A percentile compares a stretch with the other conserved stretches of the same genome.
These are phyloP conservation scores for Gila robusta DNA, from an alignment of 2,797 vertebrate species.

Conservation along the genomic window DNA sequence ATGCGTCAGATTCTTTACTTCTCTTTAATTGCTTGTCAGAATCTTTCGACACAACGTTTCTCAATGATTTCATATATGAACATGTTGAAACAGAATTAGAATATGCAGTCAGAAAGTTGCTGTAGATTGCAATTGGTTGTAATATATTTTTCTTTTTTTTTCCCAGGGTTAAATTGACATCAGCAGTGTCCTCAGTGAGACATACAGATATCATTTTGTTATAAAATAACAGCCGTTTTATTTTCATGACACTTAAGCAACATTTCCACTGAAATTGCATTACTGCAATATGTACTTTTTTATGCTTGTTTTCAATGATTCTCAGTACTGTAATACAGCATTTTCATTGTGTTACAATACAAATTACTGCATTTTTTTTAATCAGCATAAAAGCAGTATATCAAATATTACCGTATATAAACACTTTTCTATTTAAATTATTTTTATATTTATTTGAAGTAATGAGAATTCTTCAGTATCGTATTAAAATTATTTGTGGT, in stretches of 20 bases:
- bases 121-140: neutral
- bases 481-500: neutral
- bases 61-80: slow-evolving; percentile 48
- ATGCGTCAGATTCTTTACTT: slow-evolving; percentile 66
- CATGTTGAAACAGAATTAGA: neutral
- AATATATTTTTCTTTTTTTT: neutral
- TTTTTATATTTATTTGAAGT: neutral
- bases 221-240: neutral
- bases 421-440: no score
- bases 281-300: neutral
- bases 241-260: neutral
- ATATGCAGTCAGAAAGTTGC: neutral
- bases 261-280: neutral
- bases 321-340: neutral
- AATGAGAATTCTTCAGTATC: neutral
- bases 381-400: neutral
- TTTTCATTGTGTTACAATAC: no score
- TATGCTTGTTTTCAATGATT: neutral
- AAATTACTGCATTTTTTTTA: neutral
- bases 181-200: neutral
- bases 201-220: neutral
- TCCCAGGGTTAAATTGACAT: neutral
- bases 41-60: slow-evolving; percentile 49
- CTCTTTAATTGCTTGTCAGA: slow-evolving; percentile 63
- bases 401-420: neutral